Conservation (phyloP, 2,797 vertebrate genomes). For the Xyrichtys novacula region DNA sequence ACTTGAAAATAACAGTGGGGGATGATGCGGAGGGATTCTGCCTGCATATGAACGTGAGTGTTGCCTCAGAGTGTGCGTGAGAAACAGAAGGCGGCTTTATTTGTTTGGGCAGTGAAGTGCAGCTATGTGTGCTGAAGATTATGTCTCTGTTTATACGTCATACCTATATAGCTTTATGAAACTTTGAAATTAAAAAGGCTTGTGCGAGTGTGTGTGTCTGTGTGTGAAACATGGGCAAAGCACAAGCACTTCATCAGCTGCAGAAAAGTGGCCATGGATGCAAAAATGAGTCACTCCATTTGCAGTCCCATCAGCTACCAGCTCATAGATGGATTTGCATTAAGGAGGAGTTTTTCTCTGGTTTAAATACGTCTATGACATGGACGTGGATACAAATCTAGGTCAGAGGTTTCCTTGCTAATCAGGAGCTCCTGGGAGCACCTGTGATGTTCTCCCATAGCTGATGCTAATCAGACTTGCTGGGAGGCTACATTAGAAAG, state of each 20-base stretch:
- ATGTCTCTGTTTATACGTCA: conserved; percentile 49
- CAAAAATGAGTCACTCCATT: not conserved
- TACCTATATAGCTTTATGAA: conserved; percentile 19
- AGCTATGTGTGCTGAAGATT: conserved; percentile 51
- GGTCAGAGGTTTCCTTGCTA: too few relatives aligned
- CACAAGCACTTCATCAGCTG: not conserved
- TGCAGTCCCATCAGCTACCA: not conserved
- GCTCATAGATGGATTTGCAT: not conserved
- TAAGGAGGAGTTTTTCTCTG: too few relatives aligned
- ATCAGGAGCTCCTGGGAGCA: too few relatives aligned
- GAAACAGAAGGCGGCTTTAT: conserved; percentile 60
- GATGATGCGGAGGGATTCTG: conserved; percentile 41
- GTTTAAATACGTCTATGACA: too few relatives aligned
- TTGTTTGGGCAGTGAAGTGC: conserved; percentile 48
- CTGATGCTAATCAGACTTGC: too few relatives aligned
- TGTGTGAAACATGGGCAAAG: too few relatives aligned
- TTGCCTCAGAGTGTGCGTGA: conserved; percentile 27
- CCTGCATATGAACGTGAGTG: conserved; percentile 53
- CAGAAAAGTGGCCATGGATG: not conserved
- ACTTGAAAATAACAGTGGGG: conserved; percentile 65
- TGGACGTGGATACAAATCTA: too few relatives aligned
- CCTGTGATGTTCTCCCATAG: too few relatives aligned
- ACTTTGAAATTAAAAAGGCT: conserved; percentile 42
- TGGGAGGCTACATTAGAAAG: too few relatives aligned
- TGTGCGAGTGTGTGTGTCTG: conserved; percentile 11